Evolutionary conservation across 2,113 vertebrate genomes (phyloP).

Genomic region (Daubentonia madagascariensis): DNA sequence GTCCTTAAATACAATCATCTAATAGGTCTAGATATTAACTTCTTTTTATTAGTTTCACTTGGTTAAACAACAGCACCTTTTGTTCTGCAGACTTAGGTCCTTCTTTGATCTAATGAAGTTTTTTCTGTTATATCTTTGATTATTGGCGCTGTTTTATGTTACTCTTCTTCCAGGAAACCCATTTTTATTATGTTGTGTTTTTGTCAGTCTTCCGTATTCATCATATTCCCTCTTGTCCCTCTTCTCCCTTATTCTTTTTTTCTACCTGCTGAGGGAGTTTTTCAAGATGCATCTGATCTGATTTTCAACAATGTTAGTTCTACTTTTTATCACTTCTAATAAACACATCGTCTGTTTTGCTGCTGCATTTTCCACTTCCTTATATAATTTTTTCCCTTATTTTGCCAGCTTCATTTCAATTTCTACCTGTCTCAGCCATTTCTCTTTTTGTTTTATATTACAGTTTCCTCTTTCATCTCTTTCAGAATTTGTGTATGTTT

Average conservation of each 20-base stretch:
- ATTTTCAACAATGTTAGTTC: background rate
- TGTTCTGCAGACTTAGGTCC: background rate
- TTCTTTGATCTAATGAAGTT: background rate
- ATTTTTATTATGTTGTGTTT: background rate
- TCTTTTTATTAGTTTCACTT: constrained; percentile 18
- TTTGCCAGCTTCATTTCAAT: background rate
- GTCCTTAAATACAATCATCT: background rate
- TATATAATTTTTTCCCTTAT: background rate
- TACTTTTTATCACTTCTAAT: background rate
- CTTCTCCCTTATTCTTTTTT: background rate
- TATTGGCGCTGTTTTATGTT: background rate
- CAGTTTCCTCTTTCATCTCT: background rate
- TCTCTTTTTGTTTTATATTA: constrained; percentile 1
- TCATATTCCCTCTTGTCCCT: background rate
- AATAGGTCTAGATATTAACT: background rate
- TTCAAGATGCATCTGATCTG: background rate
- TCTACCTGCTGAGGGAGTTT: background rate
- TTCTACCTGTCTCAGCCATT: background rate
- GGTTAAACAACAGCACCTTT: background rate
- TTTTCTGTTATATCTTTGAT: constrained; percentile 27
- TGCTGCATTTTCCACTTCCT: constrained; percentile 1
- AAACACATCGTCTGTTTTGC: background rate
- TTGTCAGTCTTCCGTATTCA: background rate
- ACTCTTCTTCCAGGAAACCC: background rate
- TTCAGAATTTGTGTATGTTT: background rate